Conservation (phyloP, 2,797 vertebrate species). For the Cichlasoma orientale region DNA sequence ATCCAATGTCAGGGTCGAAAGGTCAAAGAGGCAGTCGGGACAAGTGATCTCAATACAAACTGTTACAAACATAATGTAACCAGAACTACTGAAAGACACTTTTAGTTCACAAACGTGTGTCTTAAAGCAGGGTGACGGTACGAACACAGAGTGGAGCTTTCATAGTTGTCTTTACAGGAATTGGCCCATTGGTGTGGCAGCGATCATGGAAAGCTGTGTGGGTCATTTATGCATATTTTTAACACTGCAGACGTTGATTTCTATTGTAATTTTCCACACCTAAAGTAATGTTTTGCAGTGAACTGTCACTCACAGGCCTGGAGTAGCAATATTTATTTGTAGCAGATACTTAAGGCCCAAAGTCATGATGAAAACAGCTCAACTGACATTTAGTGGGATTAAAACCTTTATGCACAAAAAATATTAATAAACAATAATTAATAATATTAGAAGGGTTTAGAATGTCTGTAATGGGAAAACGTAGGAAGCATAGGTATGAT, state of each 20-base stretch:
- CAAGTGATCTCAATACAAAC: not conserved
- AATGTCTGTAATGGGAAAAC: not conserved
- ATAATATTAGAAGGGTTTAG: not conserved
- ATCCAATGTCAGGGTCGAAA: too few species aligned
- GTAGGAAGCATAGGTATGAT: fast-evolving
- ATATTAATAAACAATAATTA: not conserved
- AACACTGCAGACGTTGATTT: fast-evolving
- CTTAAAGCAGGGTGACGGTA: not conserved
- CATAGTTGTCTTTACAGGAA: not conserved
- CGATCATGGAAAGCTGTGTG: not conserved
- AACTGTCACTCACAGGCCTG: not conserved
- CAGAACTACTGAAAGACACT: not conserved
- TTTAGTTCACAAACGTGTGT: not conserved
- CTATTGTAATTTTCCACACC: not conserved
- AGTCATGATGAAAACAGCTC: not conserved
- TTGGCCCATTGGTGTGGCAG: fast-evolving
- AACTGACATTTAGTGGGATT: not conserved
- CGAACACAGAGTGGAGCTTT: not conserved
- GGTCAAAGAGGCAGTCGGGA: not conserved
- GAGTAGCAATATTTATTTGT: not conserved
- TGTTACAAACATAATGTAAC: not conserved
- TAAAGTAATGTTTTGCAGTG: not conserved
- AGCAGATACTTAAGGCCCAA: not conserved
- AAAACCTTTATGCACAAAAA: not conserved
- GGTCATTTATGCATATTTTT: not conserved